These are phyloP conservation scores for Drosophila parabipectinata DNA, from an alignment of 1,140 invertebrate species.

Conservation along the genomic window DNA sequence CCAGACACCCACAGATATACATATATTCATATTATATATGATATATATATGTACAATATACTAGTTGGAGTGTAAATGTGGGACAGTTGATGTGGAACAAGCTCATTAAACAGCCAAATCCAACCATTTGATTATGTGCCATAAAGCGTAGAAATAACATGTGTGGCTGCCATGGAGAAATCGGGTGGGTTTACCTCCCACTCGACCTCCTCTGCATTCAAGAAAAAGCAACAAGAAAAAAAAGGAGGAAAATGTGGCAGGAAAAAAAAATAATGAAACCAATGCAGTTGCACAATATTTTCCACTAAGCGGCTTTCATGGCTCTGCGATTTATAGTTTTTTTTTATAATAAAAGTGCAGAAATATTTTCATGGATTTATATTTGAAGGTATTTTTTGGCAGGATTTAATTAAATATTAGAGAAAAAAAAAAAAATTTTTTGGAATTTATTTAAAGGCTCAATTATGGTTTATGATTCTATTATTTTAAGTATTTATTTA, in stretches of 20 bases:
- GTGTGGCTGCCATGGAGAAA: slow-evolving; percentile 5
- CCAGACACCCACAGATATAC: background rate
- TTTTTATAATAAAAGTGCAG: background rate
- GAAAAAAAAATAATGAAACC: background rate
- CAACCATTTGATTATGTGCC: slow-evolving; percentile 61
- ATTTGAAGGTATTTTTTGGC: background rate
- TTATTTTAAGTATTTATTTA: no score
- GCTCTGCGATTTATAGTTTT: background rate
- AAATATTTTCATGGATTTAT: background rate
- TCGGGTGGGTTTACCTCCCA: background rate
- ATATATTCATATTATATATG: background rate
- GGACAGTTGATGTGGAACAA: slow-evolving; percentile 58
- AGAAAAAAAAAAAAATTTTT: no score
- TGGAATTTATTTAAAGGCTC: no score
- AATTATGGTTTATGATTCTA: no score
- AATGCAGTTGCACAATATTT: slow-evolving; percentile 27
- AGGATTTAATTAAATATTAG: no score
- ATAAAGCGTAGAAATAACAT: slow-evolving; percentile 46
- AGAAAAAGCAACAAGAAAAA: background rate
- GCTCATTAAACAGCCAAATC: slow-evolving; percentile 75
- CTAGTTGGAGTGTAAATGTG: background rate
- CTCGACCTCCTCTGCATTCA: background rate
- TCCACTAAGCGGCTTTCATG: slow-evolving; percentile 25
- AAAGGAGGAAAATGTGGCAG: background rate
- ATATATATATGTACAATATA: slow-evolving; percentile 1